phyloP scores from a whole-genome alignment of 2,888 invertebrate genomes.

The Ormyrus nitidulus region DNA sequence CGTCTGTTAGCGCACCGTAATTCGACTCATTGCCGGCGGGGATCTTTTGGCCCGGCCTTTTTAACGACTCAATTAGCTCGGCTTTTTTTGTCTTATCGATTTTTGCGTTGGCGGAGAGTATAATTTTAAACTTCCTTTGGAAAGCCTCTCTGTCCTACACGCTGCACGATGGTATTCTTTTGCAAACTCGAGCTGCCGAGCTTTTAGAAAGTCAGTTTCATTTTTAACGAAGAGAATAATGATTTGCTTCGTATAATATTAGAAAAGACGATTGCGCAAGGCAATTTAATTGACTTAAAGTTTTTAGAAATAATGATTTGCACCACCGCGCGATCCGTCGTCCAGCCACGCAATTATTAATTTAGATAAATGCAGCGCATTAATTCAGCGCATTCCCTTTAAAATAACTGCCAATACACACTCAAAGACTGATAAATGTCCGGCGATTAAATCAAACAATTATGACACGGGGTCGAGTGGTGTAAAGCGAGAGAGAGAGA shows the following conservation, averaged over 20 bases:
- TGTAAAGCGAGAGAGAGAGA: not conserved
- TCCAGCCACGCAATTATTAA: not conserved
- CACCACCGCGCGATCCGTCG: too few species aligned
- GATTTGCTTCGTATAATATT: not conserved
- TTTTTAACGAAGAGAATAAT: not conserved
- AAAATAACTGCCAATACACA: conserved; percentile 3
- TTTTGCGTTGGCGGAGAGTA: not conserved
- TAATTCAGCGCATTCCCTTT: conserved; percentile 9
- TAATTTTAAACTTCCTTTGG: too few species aligned
- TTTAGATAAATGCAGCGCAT: conserved; percentile 33
- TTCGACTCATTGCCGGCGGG: conserved; percentile 21
- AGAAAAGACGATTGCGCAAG: not conserved
- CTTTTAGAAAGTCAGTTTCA: not conserved
- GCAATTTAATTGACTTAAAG: too few species aligned
- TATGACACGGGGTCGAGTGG: conserved; percentile 7
- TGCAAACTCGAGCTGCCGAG: too few species aligned
- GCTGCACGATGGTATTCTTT: too few species aligned
- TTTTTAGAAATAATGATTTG: too few species aligned
- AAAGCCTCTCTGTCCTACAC: too few species aligned
- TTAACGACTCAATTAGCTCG: conserved; percentile 27
- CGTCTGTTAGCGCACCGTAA: conserved; percentile 22
- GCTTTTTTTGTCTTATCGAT: not conserved
- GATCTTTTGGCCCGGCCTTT: not conserved
- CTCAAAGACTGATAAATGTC: conserved; percentile 25
- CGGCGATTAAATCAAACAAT: conserved; percentile 48